Evolutionary conservation across 2,888 invertebrate genomes (phyloP).

Genomic region (Hanleya hanleyi): DNA sequence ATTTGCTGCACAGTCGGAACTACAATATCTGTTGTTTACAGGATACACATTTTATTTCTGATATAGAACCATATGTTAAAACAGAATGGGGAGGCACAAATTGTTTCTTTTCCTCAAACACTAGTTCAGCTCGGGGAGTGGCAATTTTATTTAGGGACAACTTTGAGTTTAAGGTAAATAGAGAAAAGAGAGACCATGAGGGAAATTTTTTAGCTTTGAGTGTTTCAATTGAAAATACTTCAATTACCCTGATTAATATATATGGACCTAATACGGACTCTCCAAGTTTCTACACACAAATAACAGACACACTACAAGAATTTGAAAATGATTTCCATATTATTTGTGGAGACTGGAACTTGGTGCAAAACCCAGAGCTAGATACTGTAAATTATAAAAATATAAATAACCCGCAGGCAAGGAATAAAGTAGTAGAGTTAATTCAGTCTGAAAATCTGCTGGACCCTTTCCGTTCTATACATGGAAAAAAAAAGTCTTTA

Average conservation of each 20-base stretch:
- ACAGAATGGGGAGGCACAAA: no score
- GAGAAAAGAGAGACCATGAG: not conserved
- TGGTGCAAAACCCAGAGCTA: not conserved
- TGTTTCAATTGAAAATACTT: not conserved
- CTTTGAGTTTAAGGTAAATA: conserved; percentile 16
- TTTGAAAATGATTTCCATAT: not conserved
- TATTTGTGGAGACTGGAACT: not conserved
- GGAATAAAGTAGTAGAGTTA: no score
- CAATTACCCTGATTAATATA: conserved; percentile 14
- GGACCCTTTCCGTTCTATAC: conserved; percentile 9
- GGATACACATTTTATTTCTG: no score
- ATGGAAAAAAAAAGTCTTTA: conserved; percentile 6
- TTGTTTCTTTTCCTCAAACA: no score
- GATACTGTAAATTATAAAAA: conserved; percentile 5
- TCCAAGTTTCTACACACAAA: not conserved
- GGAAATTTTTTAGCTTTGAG: conserved; percentile 11
- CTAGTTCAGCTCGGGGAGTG: no score
- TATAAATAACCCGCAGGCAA: conserved; percentile 15
- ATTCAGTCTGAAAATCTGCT: not conserved
- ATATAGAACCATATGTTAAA: no score
- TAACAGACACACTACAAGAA: not conserved
- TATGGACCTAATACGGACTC: conserved; percentile 21
- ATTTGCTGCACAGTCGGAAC: no score
- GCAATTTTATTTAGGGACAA: no score
- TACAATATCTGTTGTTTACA: no score